Evolutionary conservation across 1,140 invertebrate species (phyloP).

Genomic region (Trichonephila clavata): DNA sequence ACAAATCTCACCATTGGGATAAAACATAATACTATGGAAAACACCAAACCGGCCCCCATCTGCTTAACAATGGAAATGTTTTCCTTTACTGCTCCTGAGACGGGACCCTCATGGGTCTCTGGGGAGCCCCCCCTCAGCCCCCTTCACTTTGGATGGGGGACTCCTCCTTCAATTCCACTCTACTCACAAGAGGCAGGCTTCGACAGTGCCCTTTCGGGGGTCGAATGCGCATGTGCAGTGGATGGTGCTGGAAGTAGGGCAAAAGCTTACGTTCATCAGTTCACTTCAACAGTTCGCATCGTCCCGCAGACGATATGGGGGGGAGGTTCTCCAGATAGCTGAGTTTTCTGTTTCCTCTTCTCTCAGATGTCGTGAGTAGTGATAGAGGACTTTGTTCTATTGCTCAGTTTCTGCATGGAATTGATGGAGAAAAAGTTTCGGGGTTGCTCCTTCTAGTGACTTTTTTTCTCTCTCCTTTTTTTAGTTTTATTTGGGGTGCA

Average conservation of each 20-base stretch:
- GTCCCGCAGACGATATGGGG: slow-evolving; percentile 49
- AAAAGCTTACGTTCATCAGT: slow-evolving; percentile 53
- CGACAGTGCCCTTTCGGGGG: slow-evolving; percentile 57
- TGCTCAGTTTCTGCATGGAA: background rate
- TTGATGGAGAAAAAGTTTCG: background rate
- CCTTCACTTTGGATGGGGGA: background rate
- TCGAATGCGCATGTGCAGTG: slow-evolving; percentile 47
- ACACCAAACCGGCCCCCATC: background rate
- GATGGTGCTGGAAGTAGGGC: slow-evolving; percentile 60
- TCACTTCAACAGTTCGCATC: slow-evolving; percentile 58
- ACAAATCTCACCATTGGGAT: background rate
- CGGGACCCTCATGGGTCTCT: slow-evolving; percentile 41
- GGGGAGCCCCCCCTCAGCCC: background rate
- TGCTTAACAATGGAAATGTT: background rate
- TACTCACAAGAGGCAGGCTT: background rate
- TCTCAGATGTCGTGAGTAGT: slow-evolving; percentile 7
- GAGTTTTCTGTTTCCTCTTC: background rate
- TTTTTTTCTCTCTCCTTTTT: background rate
- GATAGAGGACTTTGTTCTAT: background rate
- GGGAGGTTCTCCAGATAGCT: slow-evolving; percentile 13
- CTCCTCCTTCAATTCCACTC: background rate
- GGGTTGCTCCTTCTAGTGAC: background rate
- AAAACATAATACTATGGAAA: background rate
- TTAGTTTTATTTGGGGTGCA: background rate
- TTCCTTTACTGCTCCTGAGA: background rate